Evolutionary conservation across 2,797 vertebrate species (phyloP).

Genomic region (Setipinna tenuifilis): DNA sequence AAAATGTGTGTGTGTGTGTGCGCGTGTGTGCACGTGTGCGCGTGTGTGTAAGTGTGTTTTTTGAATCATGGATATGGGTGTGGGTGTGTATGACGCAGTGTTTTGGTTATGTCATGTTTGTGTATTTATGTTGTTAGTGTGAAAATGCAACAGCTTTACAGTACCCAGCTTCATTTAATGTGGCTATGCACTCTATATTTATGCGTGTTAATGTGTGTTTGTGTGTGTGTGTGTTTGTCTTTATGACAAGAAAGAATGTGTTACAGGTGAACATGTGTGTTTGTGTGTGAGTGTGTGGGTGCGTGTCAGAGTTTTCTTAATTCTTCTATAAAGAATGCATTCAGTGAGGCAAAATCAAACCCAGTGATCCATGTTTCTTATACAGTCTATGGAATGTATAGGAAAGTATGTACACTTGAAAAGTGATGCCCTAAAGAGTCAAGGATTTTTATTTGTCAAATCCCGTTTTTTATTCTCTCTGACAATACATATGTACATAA

Average conservation of each 20-base stretch:
- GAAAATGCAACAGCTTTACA: background rate
- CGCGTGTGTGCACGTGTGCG: background rate
- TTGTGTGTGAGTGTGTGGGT: background rate
- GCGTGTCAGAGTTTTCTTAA: background rate
- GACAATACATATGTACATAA: too few species aligned
- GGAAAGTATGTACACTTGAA: too few species aligned
- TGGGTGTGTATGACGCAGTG: background rate
- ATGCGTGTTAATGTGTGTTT: background rate
- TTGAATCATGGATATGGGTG: background rate
- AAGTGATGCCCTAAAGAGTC: too few species aligned
- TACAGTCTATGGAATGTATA: too few species aligned
- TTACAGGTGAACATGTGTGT: too few species aligned
- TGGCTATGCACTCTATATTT: background rate
- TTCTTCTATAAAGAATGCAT: too few species aligned
- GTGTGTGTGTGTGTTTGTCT: background rate
- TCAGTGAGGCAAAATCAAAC: too few species aligned
- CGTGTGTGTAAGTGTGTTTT: constrained; percentile 1
- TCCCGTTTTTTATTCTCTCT: too few species aligned
- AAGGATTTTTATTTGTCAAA: too few species aligned
- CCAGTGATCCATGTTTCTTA: too few species aligned
- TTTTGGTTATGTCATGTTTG: constrained; percentile 3
- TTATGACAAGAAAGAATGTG: background rate
- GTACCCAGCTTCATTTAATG: background rate
- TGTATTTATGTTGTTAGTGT: background rate
- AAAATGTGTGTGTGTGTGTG: background rate